Conservation (phyloP, 1,140 invertebrate species). For the Trypoxylus dichotomus region DNA sequence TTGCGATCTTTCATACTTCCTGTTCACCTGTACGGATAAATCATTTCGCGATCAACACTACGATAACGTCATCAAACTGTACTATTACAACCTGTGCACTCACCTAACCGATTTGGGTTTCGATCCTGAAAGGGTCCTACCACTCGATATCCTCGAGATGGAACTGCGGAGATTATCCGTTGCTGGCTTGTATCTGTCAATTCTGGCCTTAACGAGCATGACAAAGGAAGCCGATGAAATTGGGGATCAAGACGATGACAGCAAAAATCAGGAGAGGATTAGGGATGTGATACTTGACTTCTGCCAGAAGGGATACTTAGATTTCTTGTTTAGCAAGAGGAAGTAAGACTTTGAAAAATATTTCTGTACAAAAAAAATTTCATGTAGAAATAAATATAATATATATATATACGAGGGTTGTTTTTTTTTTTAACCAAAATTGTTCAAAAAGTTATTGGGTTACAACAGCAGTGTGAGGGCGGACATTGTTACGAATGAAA, state of each 20-base stretch:
- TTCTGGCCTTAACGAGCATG: not conserved
- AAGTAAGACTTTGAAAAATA: not conserved
- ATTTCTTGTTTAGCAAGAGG: not conserved
- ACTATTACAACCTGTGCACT: conserved; percentile 8
- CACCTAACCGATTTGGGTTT: conserved; percentile 10
- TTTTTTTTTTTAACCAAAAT: too few species aligned
- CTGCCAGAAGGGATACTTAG: not conserved
- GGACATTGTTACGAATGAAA: too few species aligned
- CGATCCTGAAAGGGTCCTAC: conserved; percentile 9
- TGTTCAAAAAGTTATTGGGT: too few species aligned
- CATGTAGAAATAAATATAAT: too few species aligned
- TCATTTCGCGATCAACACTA: conserved; percentile 3
- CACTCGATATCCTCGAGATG: not conserved
- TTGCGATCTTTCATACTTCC: conserved; percentile 25
- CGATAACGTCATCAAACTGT: conserved; percentile 20
- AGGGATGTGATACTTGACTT: not conserved
- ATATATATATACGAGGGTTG: too few species aligned
- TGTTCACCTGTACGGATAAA: conserved; percentile 10
- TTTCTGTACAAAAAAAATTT: not conserved
- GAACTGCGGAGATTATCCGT: conserved; percentile 24
- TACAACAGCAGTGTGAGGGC: too few species aligned
- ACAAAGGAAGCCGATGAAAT: not conserved
- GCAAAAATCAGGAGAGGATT: not conserved
- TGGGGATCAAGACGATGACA: not conserved
- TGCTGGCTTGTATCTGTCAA: not conserved